Evolutionary conservation across 2,113 vertebrate species (phyloP).

Genomic region (Labeo rohita): DNA sequence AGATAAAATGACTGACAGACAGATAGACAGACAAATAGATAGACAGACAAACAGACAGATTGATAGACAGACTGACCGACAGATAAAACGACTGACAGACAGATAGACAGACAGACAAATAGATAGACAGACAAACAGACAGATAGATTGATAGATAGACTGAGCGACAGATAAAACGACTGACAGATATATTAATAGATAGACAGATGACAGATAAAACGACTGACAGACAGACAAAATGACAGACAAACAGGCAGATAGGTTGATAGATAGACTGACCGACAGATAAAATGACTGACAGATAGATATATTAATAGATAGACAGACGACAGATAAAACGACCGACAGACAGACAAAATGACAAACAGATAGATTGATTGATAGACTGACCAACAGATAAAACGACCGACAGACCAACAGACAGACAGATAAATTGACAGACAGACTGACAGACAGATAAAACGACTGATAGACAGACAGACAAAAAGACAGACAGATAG

Average conservation of each 20-base stretch:
- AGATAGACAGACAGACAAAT: not conserved
- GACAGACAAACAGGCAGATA: accelerated
- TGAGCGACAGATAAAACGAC: not conserved
- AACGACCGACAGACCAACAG: not conserved
- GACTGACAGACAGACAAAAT: too few species aligned
- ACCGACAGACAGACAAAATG: not conserved
- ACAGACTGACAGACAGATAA: not conserved
- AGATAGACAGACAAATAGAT: not conserved
- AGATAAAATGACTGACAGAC: not conserved
- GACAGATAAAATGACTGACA: too few species aligned
- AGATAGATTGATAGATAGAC: not conserved
- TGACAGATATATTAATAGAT: not conserved
- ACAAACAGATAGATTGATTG: not conserved
- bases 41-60: not conserved
- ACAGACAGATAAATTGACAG: not conserved
- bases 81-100: not conserved
- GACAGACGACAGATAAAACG: too few species aligned
- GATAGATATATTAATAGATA: not conserved
- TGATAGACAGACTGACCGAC: not conserved
- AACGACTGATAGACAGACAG: not conserved
- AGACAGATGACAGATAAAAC: not conserved
- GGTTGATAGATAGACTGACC: not conserved
- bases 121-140: not conserved
- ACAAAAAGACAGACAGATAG: not conserved
- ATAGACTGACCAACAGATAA: not conserved